Evolutionary conservation across 2,888 invertebrate species (phyloP), one percentile per base, ranked within the genome.

Genomic region (Apeira syringaria): DNA sequence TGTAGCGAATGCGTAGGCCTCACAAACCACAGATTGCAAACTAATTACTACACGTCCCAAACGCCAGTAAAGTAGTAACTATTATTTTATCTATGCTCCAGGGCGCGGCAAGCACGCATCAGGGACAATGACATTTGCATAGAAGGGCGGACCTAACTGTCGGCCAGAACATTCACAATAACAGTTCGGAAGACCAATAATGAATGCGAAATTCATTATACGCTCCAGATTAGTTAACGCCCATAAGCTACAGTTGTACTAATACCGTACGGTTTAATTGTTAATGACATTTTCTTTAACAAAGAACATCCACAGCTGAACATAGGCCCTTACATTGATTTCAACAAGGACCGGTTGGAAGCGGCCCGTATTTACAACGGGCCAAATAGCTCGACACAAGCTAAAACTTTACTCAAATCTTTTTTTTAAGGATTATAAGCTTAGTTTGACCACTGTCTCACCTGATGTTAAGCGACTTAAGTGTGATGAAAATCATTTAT

Each of bases 101-200:
- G 79, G 78, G 79, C 76, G 79, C 75, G 76, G 67, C 62, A 71
- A 59, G 68, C 78, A 73, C 72, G 79, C 80, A 82, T 85, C 80
- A 83, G 74, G 83, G 79, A 89, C 86, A 85, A 88, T 85, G 82
- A 76, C 71, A 87, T 89, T 87, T 81, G 81, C 87, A 88, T 87
- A 81, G 68, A 9, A 61, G 81, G 87, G 86, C 86, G 87, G 79
- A 72, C 61, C 80, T 72, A 78, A 76, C 81, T 85, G 86, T 87
- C 87, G 83, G 73, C 83, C 74, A 72, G 79, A 79, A 84, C 82
- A 80, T 87, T 85, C 83, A 81, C 80, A 85, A 86, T 80, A 79
- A 78, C 78, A 79, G 74, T 83, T 82, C 77, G 68, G 66, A 71
- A 68, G 69, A 71, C 67, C 66, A 61, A 59, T 73, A 70, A 80